Base-by-base conservation (phyloP, 2,113 vertebrate genomes). In the Cichladusa arquata region DNA sequence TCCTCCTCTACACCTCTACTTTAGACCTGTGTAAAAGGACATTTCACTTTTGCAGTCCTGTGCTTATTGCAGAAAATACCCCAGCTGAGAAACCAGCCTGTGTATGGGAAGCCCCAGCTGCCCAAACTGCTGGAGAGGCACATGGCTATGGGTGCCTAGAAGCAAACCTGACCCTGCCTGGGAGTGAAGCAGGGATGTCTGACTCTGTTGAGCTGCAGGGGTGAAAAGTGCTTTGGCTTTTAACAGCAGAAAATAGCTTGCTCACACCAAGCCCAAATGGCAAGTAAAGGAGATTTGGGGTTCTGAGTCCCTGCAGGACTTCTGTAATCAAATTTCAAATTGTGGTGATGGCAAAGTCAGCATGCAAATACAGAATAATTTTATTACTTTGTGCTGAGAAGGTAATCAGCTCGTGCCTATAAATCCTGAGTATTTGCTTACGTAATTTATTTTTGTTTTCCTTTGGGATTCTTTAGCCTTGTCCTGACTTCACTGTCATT, bases 351-450 rank as follows among this genome's bases (percentile, higher is more conserved):
- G 38, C 58, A 91, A 95, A 78, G 34, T 14, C 65, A 66, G 48
- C 45, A 58, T 67, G 58, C 36, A 92, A 89, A 76, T 22, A 23
- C 36, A 50, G 45, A 29, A 45, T 82, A 9, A 11, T 85, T 93
- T 90, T 61, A 71, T 87, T 85, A 20, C 58, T 81, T 53, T 77
- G 50, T 73, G 33, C 73, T 77, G 57, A 81, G 60, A 62, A 74
- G 13, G 34, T 38, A 62, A 53, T 71, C 60, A 58, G 22, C 42
- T 34, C 40, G n/a, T 48, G 61, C 33, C 61, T 65, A 60, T 69
- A 81, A 92, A 87, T 76, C 44, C 57, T 28, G 18, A 65, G 9
- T 69, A 71, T 61, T 74, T 92, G 83, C 40, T 89, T 82, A 82
- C 4, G 6, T 81, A 57, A 92, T 73, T 45, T 51, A 23, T 14